Evolutionary conservation across 2,113 vertebrate species (phyloP), one percentile per base, ranked within the genome.

Genomic region (Albula goreensis): DNA sequence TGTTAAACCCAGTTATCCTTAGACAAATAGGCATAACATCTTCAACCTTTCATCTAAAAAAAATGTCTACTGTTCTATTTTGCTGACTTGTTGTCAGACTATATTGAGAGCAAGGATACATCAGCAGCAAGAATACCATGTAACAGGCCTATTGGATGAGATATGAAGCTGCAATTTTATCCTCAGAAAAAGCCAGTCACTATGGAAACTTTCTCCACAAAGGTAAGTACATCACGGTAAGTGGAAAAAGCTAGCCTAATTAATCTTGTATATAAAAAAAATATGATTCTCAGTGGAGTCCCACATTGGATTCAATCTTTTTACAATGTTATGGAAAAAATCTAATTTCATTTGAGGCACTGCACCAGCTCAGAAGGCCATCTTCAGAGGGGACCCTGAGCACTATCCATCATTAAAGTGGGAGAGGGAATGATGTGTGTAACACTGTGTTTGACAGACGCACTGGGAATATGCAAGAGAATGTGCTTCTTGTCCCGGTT

Each of bases 331-430:
- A 50, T 41, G 2, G 48, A 41, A 51, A 22, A 48, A 50, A 80
- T 56, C 25, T 79, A 80, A 83, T 70, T 80, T 41, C 48, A 83
- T 83, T 78, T 80, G 1, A 3, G 77, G 66, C 2, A 13, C 50
- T 77, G 11, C 3, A 74, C 51, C 53, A 81, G 77, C 7, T 84
- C 53, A 79, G 51, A n/a, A 15, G 22, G 25, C 17, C 31, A 57
- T 66, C 82, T 84, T 83, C 82, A 15, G 11, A 83, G 53, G 77
- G 53, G 49, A 51, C 48, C 77, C 19, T 19, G 60, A 50, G 66
- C 48, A 79, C n/a, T 11, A 4, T 9, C 31, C n/a, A 51, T 57
- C 41, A 57, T n/a, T 57, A 13, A 17, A 19, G 60, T 4, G 60
- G 7, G 31, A 13, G 82, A 53, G 51, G 25, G 56, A 51, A 82